A percentile compares a stretch with the other conserved stretches of the same genome.
These are phyloP conservation scores for Ochropacha duplaris DNA, from an alignment of 2,888 invertebrate genomes.

Conservation along the genomic window DNA sequence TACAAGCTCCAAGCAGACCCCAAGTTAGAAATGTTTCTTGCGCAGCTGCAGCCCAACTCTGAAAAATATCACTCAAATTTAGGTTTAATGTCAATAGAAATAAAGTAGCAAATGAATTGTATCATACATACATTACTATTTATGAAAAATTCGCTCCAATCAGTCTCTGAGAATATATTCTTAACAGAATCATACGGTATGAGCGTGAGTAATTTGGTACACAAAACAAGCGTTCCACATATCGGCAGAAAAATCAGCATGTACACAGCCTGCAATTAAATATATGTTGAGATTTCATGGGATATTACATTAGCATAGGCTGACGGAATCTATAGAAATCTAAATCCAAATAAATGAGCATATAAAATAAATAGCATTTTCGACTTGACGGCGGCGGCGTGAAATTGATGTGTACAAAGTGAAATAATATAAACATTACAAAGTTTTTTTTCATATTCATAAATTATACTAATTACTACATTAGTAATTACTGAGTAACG, in stretches of 20 bases:
- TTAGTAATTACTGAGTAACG: no score
- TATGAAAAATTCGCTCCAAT: conserved; percentile 93
- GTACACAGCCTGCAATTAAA: conserved; percentile 83
- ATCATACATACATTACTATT: conserved; percentile 86
- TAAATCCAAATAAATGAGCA: background rate
- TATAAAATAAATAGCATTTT: background rate
- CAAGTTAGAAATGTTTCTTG: conserved; percentile 95
- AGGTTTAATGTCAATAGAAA: background rate
- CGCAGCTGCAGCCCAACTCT: conserved; percentile 95
- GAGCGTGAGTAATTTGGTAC: conserved; percentile 88
- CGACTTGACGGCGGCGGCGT: background rate
- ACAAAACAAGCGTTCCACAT: conserved; percentile 88
- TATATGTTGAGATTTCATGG: conserved; percentile 17
- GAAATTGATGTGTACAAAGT: background rate
- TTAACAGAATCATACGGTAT: conserved; percentile 86
- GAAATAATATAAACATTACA: no score
- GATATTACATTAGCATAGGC: conserved; percentile 10
- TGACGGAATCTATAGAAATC: background rate
- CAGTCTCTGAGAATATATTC: conserved; percentile 90
- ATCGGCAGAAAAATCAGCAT: conserved; percentile 91
- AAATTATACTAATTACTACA: no score
- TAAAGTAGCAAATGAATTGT: conserved; percentile 3
- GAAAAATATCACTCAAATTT: conserved; percentile 19
- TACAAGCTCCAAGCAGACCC: conserved; percentile 91
- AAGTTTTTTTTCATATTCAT: background rate